These are phyloP conservation scores for Myiotriccus ornatus DNA, from an alignment of 2,797 vertebrate genomes.

Conservation along the genomic window DNA sequence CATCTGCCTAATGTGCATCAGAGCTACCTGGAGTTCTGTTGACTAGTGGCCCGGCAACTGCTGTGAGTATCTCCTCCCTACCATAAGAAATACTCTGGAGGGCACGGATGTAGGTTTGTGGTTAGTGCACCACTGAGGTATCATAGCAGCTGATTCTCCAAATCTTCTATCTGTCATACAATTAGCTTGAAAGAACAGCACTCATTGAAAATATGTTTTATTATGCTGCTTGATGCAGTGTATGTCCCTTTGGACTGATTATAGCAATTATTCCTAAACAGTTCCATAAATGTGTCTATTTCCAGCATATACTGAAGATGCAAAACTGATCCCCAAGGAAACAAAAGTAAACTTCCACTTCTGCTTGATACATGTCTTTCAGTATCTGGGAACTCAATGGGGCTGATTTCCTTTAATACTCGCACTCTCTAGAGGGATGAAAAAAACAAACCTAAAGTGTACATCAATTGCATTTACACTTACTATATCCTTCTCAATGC, in stretches of 20 bases:
- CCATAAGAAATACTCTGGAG: background rate
- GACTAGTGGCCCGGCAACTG: background rate
- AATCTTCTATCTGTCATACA: background rate
- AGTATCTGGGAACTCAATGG: background rate
- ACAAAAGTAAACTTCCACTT: conserved; percentile 28
- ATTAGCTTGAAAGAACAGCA: background rate
- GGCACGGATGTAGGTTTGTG: background rate
- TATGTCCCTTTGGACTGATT: conserved; percentile 41
- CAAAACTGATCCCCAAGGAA: conserved; percentile 28
- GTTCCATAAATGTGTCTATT: conserved; percentile 37
- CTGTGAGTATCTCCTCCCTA: background rate
- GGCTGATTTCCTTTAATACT: background rate
- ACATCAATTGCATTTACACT: background rate
- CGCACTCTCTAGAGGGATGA: background rate
- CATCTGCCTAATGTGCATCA: background rate
- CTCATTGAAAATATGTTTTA: conserved; percentile 24
- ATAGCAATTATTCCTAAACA: conserved; percentile 37
- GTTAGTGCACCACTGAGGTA: background rate
- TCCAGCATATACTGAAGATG: conserved; percentile 1
- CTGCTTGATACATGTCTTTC: background rate
- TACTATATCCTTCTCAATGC: background rate
- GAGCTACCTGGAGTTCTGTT: background rate
- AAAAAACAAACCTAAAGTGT: background rate
- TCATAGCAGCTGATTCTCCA: background rate
- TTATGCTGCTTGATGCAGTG: background rate